Evolutionary conservation across 2,797 vertebrate genomes (phyloP).

Genomic region (Silurus lanzhouensis): DNA sequence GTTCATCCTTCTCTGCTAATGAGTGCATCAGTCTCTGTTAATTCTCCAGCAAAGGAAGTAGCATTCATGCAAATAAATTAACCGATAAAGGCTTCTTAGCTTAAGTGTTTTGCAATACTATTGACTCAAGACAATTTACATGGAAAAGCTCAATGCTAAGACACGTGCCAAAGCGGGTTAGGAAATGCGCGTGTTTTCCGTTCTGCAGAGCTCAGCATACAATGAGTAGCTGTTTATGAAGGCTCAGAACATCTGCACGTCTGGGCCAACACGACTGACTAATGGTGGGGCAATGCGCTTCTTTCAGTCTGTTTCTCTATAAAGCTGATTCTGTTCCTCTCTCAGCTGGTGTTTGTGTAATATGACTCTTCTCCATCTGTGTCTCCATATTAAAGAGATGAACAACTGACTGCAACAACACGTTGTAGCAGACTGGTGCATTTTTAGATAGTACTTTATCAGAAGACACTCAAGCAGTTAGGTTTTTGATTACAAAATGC

Average conservation of each 20-base stretch:
- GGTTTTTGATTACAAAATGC: background rate
- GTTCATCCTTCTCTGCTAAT: slow-evolving; percentile 35
- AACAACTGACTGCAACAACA: slow-evolving; percentile 4
- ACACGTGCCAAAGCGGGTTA: background rate
- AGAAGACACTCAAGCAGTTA: background rate
- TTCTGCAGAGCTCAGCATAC: slow-evolving; percentile 5
- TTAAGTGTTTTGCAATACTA: slow-evolving; percentile 37
- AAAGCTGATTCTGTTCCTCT: slow-evolving; percentile 49
- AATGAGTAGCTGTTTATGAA: slow-evolving; percentile 47
- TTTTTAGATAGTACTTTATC: background rate
- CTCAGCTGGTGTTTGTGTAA: slow-evolving; percentile 52
- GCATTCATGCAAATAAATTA: slow-evolving; percentile 29
- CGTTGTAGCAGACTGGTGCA: background rate
- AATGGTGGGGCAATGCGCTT: slow-evolving; percentile 35
- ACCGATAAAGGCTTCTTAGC: slow-evolving; percentile 16
- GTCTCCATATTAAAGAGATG: slow-evolving; percentile 6
- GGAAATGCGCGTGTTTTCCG: slow-evolving; percentile 23
- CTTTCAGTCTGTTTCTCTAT: slow-evolving; percentile 40
- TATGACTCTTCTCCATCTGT: slow-evolving; percentile 44
- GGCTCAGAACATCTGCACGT: slow-evolving; percentile 34
- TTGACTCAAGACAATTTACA: slow-evolving; percentile 9
- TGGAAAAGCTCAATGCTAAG: slow-evolving; percentile 20
- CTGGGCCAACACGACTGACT: slow-evolving; percentile 47
- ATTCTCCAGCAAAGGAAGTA: slow-evolving; percentile 17
- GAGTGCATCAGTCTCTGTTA: slow-evolving; percentile 21